Conservation (phyloP, 2,888 invertebrate species). For the Gymnocheta viridis region DNA sequence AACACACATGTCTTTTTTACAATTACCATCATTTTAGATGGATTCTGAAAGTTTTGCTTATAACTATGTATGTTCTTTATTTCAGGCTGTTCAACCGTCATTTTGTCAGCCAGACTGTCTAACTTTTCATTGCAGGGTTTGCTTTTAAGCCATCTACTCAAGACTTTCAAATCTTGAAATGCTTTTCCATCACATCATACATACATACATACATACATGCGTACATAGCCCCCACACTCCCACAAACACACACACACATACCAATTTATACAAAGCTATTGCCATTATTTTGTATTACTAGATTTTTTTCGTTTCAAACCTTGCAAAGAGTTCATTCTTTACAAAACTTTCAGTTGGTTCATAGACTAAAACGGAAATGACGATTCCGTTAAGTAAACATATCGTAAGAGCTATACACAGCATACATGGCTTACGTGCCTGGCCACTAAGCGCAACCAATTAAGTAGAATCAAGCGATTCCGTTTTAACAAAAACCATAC, state of each 20-base stretch:
- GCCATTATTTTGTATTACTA: not conserved
- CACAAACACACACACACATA: too few species aligned
- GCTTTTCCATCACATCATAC: not conserved
- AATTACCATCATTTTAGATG: constrained; percentile 11
- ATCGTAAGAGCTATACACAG: constrained; percentile 60
- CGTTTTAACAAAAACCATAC: too few species aligned
- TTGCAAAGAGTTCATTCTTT: constrained; percentile 24
- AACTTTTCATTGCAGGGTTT: constrained; percentile 6
- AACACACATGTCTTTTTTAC: constrained; percentile 3
- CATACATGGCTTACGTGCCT: too few species aligned
- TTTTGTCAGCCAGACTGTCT: constrained; percentile 13
- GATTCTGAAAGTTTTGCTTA: constrained; percentile 12
- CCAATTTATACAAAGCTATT: not conserved
- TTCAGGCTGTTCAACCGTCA: not conserved
- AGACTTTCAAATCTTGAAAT: constrained; percentile 19
- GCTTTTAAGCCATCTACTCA: constrained; percentile 7
- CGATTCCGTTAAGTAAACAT: constrained; percentile 76
- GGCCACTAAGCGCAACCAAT: too few species aligned
- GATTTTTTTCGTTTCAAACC: constrained; percentile 11
- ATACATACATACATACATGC: too few species aligned
- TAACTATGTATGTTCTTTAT: not conserved
- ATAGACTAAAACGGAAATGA: constrained; percentile 80
- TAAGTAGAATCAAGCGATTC: too few species aligned
- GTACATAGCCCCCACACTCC: not conserved
- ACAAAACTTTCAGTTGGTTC: constrained; percentile 48